Percentiles rank a stretch among this genome's conserved stretches.
Evolutionary conservation across 2,113 vertebrate species (phyloP).

Genomic region (Centropus bengalensis): DNA sequence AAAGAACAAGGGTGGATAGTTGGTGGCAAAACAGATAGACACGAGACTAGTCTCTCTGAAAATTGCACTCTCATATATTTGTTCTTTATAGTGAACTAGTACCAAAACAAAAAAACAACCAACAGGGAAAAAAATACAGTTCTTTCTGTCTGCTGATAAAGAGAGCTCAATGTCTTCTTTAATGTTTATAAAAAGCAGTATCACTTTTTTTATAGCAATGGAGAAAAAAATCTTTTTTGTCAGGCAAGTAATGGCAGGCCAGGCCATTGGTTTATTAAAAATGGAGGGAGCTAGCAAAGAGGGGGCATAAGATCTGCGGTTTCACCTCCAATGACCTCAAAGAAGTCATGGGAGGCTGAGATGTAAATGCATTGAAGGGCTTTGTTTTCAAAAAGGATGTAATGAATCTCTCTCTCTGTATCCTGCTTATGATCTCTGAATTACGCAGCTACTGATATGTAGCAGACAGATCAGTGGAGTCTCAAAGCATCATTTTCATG

Average conservation of each 20-base stretch:
- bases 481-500: not conserved
- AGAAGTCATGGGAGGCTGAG: not conserved
- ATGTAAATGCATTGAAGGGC: not conserved
- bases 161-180: not conserved
- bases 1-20: not conserved
- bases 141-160: not conserved
- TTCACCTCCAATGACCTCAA: not conserved
- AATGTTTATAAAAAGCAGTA: not conserved
- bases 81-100: not conserved
- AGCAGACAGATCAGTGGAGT: not conserved
- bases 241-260: not conserved
- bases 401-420: not conserved
- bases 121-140: not conserved
- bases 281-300: not conserved
- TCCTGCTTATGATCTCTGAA: not conserved
- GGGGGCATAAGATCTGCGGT: not conserved
- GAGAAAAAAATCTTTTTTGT: not conserved
- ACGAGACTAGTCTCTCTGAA: not conserved
- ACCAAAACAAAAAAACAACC: not conserved
- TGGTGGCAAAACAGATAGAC: not conserved
- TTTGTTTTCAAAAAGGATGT: not conserved
- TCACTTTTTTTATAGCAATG: not conserved
- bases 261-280: not conserved
- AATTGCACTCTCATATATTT: not conserved
- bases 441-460: not conserved